Percentiles rank a stretch among this genome's conserved stretches.
Evolutionary conservation across 2,113 vertebrate species (phyloP).

Genomic region (Nesoenas mayeri): DNA sequence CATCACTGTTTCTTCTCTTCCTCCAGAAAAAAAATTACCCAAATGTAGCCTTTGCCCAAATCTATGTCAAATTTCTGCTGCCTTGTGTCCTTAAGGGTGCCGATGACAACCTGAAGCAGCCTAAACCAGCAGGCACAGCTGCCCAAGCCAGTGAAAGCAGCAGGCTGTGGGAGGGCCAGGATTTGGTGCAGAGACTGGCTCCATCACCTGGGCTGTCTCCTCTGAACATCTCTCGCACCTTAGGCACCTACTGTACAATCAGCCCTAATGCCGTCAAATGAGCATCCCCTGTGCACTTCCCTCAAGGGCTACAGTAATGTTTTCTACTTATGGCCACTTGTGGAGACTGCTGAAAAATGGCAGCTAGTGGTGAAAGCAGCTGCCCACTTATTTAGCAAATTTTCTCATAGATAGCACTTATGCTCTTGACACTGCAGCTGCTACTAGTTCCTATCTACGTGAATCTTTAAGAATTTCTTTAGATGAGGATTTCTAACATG

Average conservation of each 20-base stretch:
- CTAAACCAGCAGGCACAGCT: neutral
- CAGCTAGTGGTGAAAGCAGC: slow-evolving; percentile 23
- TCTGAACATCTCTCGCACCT: neutral
- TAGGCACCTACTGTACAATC: neutral
- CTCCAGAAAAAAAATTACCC: neutral
- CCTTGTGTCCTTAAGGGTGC: neutral
- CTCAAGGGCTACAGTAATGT: slow-evolving; percentile 19
- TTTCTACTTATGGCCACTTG: slow-evolving; percentile 18
- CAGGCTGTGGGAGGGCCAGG: neutral
- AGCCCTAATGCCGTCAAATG: slow-evolving; percentile 5
- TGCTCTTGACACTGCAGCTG: slow-evolving; percentile 13
- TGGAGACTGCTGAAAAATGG: slow-evolving; percentile 51
- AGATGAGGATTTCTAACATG: neutral
- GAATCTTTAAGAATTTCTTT: slow-evolving; percentile 25
- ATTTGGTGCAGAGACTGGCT: neutral
- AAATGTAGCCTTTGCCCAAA: neutral
- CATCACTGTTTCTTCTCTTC: neutral
- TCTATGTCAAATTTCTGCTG: neutral
- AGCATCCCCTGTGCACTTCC: slow-evolving; percentile 10
- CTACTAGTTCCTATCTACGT: neutral
- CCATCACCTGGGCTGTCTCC: neutral
- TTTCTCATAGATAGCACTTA: slow-evolving; percentile 11
- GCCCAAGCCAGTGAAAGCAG: rapidly evolving
- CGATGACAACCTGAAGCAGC: neutral
- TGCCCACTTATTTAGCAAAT: slow-evolving; percentile 47